Conservation (phyloP, 2,888 invertebrate genomes). For the Lypha dubia region DNA sequence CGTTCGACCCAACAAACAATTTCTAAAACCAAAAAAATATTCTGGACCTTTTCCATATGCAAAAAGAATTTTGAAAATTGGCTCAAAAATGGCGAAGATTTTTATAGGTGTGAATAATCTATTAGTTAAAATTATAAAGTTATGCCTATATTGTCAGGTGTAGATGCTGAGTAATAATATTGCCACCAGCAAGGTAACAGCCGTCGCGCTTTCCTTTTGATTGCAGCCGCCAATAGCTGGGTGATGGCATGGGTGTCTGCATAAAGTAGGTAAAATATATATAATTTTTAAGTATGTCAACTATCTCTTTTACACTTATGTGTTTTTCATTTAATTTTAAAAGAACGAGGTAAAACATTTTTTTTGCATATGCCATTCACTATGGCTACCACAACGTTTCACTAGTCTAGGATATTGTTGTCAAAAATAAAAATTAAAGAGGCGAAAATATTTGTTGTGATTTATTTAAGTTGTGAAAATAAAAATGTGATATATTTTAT, state of each 20-base stretch:
- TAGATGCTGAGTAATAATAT: no score
- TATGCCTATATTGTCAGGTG: no score
- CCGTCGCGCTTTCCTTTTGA: not conserved
- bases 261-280: not conserved
- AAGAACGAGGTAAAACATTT: constrained; percentile 44
- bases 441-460: constrained; percentile 26
- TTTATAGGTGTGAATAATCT: no score
- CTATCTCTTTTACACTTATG: constrained; percentile 15
- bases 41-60: no score
- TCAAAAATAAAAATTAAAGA: constrained; percentile 21
- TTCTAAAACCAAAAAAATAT: no score
- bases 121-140: no score
- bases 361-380: constrained; percentile 50
- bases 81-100: no score
- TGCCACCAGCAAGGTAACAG: no score
- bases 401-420: constrained; percentile 57
- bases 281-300: no score
- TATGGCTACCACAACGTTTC: constrained; percentile 62
- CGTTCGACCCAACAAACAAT: no score
- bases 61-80: no score
- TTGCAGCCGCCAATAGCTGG: not conserved
- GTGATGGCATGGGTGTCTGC: not conserved
- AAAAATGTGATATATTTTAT: constrained; percentile 49
- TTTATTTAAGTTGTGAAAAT: constrained; percentile 42
- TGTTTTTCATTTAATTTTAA: not conserved